Base-by-base conservation (phyloP, 2,888 invertebrate species). In the Rhodophaea formosa region DNA sequence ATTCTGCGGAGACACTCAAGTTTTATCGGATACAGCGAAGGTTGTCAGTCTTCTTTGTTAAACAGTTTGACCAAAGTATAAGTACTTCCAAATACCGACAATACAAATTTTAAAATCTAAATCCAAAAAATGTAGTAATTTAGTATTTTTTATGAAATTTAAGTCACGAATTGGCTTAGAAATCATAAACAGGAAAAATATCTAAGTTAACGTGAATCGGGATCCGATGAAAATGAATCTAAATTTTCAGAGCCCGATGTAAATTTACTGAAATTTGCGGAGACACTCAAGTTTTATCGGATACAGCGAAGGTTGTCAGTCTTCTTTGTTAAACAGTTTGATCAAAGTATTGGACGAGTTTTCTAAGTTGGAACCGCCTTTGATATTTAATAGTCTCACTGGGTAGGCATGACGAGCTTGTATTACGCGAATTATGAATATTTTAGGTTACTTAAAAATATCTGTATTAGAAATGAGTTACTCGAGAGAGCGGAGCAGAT, bases 231-330 rank as follows among this genome's bases (percentile, higher is more conserved):
- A 8, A 32, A 6, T 1, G 32, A 6, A n/a, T n/a, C 42, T n/a
- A n/a, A n/a, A 23, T 12, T 46, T 23, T 23, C 29, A 17, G 51
- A 35, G 16, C 51, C 17, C 35, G 17, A 17, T 51, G 51, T 17
- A 17, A 51, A 39, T 32, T 29, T 0, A n/a, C 16, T 35, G 16
- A 15, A 35, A 30, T 51, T 51, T 51, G 72, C 67, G 70, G 73
- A 71, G 74, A 75, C 75, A 76, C 67, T 72, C 63, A 83, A 86
- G 77, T 84, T 86, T 80, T 77, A 81, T 83, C 80, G 73, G 74
- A 73, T 47, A 69, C 64, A 63, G 56, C 60, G 69, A 70, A 72
- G 74, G 73, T 69, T 67, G 71, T 74, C 72, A 70, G 79, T 77
- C 78, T 79, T 77, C 78, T 79, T 77, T 75, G 74, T 71, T 74